A percentile compares a stretch with the other conserved stretches of the same genome.
These are phyloP conservation scores for Didymodactylos carnosus DNA, from an alignment of 2,888 invertebrate genomes.

Conservation along the genomic window DNA sequence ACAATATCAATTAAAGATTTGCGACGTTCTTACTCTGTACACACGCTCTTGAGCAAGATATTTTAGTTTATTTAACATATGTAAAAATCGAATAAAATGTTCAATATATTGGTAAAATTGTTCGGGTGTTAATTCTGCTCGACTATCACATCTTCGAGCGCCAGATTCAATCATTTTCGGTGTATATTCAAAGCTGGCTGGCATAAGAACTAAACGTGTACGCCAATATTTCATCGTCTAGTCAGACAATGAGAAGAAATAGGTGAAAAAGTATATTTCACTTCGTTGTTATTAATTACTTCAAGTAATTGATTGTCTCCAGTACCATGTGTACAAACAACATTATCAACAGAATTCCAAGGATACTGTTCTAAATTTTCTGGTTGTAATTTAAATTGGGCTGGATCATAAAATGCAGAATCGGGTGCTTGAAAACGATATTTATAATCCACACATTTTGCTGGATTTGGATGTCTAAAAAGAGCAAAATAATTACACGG, in stretches of 20 bases:
- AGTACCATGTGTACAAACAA: not conserved
- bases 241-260: not conserved
- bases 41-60: not conserved
- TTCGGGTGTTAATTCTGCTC: not conserved
- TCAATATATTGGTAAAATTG: not conserved
- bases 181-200: not conserved
- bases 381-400: not conserved
- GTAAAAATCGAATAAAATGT: not conserved
- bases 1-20: too few relatives aligned
- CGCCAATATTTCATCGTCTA: slow-evolving; percentile 11
- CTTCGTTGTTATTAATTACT: not conserved
- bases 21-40: not conserved
- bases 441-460: slow-evolving; percentile 49
- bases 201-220: slow-evolving; percentile 4
- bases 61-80: not conserved
- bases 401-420: slow-evolving; percentile 26
- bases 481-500: not conserved
- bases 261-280: not conserved
- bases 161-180: not conserved
- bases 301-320: not conserved
- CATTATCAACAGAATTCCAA: slow-evolving; percentile 12
- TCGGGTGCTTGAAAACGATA: slow-evolving; percentile 29
- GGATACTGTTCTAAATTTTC: not conserved
- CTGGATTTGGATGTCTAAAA: not conserved
- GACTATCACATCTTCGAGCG: not conserved